Evolutionary conservation across 2,113 vertebrate species (phyloP), one percentile per base, ranked within the genome.

Genomic region (Heterotis niloticus): DNA sequence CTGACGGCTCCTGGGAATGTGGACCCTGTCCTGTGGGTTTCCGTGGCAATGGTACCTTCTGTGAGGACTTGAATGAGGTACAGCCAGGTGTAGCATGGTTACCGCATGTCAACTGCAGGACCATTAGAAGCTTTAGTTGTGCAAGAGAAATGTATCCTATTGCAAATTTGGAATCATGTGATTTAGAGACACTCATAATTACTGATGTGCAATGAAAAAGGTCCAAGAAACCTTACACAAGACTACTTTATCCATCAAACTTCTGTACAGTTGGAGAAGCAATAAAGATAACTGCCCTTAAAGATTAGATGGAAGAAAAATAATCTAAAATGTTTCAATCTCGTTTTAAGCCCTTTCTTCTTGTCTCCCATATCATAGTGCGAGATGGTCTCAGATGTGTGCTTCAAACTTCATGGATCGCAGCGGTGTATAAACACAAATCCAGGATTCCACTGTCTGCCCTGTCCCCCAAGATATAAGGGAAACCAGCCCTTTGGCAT

Each of bases 1-100:
- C 96, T 0, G 97, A 98, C 60, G 97, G 97, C 0, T 98, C 97
- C 23, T 99, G 96, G 96, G 95, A 96, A 12, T 99, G 97, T 14
- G 96, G 97, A 13, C 91, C 95, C 0, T 99, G 97, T 75, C 97
- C 97, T 3, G 85, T 80, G 76, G 97, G 97, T 76, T 96, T 94
- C 85, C 93, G 96, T 83, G 97, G 97, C 82, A 97, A 98, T 44
- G 97, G 97, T 57, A 96, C 93, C 0, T 56, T 93, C 80, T 99
- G 97, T 81, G 94, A 98, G 82, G 97, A 99, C 85, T 90, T 98
- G 81, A 95, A 98, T 83, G 97, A 99, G 96, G 97, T 98, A 90
- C 17, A 82, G 11, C 2, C n/a, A 70, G 23, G 11, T 26, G 10
- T 54, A 59, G 7, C 18, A 62, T 72, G 64, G 64, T 59, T 65